These are phyloP conservation scores for Sycophaga agraensis DNA, from an alignment of 1,140 invertebrate genomes.

Conservation along the genomic window DNA sequence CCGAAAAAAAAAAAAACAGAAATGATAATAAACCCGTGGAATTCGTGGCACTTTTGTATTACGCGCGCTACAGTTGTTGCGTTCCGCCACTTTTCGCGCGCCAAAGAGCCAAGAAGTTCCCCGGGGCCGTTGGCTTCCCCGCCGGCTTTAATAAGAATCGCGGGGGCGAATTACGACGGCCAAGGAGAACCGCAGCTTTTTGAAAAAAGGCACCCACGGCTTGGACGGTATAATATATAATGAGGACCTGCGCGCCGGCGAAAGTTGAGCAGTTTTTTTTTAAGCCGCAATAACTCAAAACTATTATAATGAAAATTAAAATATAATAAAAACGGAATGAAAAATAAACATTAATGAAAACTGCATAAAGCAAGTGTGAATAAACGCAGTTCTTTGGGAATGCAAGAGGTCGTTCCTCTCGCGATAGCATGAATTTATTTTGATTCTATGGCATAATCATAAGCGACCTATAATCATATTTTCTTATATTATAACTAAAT, in stretches of 20 bases:
- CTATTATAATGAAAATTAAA: too few species aligned
- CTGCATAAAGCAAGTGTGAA: too few species aligned
- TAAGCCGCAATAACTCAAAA: too few species aligned
- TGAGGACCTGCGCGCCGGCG: not conserved
- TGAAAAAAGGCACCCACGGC: not conserved
- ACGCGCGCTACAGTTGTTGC: not conserved
- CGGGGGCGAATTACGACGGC: not conserved
- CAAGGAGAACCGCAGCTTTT: too few species aligned
- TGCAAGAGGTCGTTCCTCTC: too few species aligned
- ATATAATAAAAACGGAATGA: too few species aligned
- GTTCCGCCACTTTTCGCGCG: slow-evolving; percentile 6
- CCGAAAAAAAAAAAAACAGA: not conserved
- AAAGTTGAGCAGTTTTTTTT: not conserved
- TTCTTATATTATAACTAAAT: too few species aligned
- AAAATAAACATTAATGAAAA: too few species aligned
- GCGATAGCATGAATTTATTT: too few species aligned
- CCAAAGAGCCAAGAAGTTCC: not conserved
- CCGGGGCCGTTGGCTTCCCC: not conserved
- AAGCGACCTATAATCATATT: too few species aligned
- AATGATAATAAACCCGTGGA: not conserved
- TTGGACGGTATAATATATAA: not conserved
- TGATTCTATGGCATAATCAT: too few species aligned
- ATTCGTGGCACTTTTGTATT: not conserved
- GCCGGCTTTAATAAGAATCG: slow-evolving; percentile 15
- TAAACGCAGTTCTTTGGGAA: too few species aligned